phyloP scores from a whole-genome alignment of 2,113 vertebrate genomes.

The Atherinomorus stipes region DNA sequence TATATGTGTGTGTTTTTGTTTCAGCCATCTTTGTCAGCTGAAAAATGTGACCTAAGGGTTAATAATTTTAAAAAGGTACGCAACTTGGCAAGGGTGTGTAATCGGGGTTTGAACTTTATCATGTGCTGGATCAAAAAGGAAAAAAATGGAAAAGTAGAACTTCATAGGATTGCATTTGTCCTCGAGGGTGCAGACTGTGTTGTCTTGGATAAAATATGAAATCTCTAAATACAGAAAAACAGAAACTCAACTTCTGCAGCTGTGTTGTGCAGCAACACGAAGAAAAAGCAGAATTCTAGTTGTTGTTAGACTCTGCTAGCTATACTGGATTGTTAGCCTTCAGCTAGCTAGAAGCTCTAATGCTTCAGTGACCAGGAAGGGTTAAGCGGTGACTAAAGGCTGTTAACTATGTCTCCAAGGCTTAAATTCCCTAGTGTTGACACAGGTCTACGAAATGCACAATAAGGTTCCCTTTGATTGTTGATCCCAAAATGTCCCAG shows the following conservation, averaged over 20 bases:
- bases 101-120: background rate
- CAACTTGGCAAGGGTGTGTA: background rate
- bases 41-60: background rate
- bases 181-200: no score
- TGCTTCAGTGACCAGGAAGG: conserved; percentile 31
- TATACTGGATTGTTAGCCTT: no score
- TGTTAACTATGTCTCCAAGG: conserved; percentile 52
- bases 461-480: conserved; percentile 56
- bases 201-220: background rate
- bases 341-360: conserved; percentile 20
- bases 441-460: conserved; percentile 54
- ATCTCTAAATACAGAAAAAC: background rate
- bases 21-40: background rate
- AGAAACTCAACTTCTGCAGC: background rate
- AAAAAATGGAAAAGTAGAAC: background rate
- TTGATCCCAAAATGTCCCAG: conserved; percentile 47
- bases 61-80: background rate
- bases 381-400: conserved; percentile 34
- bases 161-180: conserved; percentile 6
- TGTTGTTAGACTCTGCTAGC: conserved; percentile 34
- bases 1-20: background rate
- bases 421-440: conserved; percentile 67
- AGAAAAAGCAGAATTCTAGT: conserved; percentile 10
- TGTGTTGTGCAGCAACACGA: conserved; percentile 4
- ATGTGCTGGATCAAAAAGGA: background rate